Percentiles rank a stretch among this genome's conserved stretches.
Conservation (phyloP, 2,797 vertebrate genomes). For the Acridotheres tristis region DNA sequence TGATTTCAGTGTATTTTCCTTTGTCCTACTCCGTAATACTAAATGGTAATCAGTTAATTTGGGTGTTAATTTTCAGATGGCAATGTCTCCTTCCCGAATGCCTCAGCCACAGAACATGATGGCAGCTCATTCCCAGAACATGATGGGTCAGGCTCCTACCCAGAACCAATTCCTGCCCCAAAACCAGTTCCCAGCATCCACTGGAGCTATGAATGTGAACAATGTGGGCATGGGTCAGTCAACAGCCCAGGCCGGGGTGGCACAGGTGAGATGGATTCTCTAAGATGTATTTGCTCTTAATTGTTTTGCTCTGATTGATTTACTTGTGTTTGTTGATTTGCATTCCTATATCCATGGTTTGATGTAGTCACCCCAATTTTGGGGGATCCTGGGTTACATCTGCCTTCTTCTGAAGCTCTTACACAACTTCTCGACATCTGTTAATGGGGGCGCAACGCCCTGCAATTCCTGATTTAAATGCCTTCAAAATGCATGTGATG, state of each 20-base stretch:
- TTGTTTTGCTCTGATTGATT: background rate
- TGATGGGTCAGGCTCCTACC: constrained; percentile 88
- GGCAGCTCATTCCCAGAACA: constrained; percentile 85
- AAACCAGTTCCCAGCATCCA: constrained; percentile 86
- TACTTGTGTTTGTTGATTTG: background rate
- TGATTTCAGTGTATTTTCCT: background rate
- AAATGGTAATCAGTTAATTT: background rate
- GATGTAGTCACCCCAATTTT: background rate
- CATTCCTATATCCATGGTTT: background rate
- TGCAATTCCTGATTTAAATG: background rate
- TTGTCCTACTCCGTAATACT: background rate
- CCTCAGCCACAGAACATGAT: constrained; percentile 91
- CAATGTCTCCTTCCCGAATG: constrained; percentile 95
- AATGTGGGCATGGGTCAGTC: constrained; percentile 85
- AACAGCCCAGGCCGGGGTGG: constrained; percentile 84
- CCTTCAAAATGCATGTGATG: background rate
- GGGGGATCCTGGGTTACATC: background rate
- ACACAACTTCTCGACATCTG: background rate
- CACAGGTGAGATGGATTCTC: constrained; percentile 82
- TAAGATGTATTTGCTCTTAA: background rate
- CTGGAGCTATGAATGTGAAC: constrained; percentile 86
- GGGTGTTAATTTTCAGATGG: constrained; percentile 82
- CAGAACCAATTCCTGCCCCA: constrained; percentile 91
- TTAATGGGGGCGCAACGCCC: background rate
- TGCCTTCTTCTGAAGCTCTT: background rate